Evolutionary conservation across 1,140 invertebrate species (phyloP), one percentile per base, ranked within the genome.

Genomic region (Oppia nitens): DNA sequence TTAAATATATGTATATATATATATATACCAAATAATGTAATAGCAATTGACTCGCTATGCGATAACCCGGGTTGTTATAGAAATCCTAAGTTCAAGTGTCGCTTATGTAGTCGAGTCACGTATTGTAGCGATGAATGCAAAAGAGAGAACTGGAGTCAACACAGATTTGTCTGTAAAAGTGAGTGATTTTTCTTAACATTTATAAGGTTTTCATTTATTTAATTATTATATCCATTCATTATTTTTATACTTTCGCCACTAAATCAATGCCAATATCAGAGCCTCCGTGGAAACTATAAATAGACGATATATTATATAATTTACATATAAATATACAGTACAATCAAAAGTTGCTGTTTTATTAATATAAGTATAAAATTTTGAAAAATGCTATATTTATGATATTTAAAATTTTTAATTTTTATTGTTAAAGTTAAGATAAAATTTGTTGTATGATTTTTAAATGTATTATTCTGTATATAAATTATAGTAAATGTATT

Each of bases 91-190:
- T 28, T 54, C 20, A 53, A 53, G 47, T 60, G 58, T 47, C n/a
- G 14, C n/a, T 47, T 47, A 28, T 60, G 58, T 26, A 47, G 32
- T 28, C 9, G 23, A 47, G 40, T 40, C 6, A 26, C 12, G 25
- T 60, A 60, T 53, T 60, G 58, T 26, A 48, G 52, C 21, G n/a
- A 49, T 14, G 49, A 24, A 54, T 60, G 58, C 27, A 60, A 54
- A 47, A 47, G 29, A 25, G n/a, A 54, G n/a, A 29, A 60, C 45
- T 27, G 24, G 17, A 20, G 17, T 24, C 51, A 54, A 11, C 58
- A 60, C 23, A 54, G 47, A 49, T 11, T 55, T 32, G 45, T 17
- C 11, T 58, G 57, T 20, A 50, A 25, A 21, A 20, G 49, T 50
- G n/a, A n/a, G 49, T 47, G 45, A 14, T 47, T 47, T n/a, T 47